phyloP scores from a whole-genome alignment of 2,113 vertebrate species.

The Trichechus manatus region DNA sequence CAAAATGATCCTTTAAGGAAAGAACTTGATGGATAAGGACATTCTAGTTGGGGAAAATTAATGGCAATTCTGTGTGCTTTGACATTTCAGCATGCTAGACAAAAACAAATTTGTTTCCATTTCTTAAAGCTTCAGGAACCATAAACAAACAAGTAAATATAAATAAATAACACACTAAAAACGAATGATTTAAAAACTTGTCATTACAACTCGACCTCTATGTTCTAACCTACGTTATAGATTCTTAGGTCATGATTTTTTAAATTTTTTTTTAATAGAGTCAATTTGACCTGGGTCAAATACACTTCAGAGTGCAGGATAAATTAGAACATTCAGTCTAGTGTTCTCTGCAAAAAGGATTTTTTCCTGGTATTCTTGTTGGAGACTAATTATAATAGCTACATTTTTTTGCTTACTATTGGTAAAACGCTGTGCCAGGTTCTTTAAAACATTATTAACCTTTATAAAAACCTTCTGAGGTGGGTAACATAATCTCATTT shows the following conservation, averaged over 20 bases:
- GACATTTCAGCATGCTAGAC: neutral
- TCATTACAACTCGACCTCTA: neutral
- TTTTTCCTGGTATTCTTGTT: neutral
- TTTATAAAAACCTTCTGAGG: constrained; percentile 1
- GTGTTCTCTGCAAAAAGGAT: neutral
- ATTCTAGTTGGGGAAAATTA: neutral
- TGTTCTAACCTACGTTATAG: neutral
- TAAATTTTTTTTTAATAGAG: neutral
- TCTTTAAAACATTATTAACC: neutral
- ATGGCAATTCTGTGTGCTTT: neutral
- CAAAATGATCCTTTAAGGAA: constrained; percentile 10
- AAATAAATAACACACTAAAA: neutral
- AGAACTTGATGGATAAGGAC: neutral
- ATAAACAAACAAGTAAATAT: neutral
- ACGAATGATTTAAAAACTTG: neutral
- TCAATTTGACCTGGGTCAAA: neutral
- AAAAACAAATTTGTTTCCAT: neutral
- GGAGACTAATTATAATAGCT: neutral
- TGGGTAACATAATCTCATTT: neutral
- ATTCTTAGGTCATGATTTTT: neutral
- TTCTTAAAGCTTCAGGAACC: neutral
- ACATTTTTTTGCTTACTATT: neutral
- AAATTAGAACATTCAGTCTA: neutral
- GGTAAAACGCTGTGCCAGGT: neutral
- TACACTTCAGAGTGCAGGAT: neutral